These are phyloP conservation scores for Bembecia ichneumoniformis DNA, from an alignment of 2,888 invertebrate species.

Conservation along the genomic window DNA sequence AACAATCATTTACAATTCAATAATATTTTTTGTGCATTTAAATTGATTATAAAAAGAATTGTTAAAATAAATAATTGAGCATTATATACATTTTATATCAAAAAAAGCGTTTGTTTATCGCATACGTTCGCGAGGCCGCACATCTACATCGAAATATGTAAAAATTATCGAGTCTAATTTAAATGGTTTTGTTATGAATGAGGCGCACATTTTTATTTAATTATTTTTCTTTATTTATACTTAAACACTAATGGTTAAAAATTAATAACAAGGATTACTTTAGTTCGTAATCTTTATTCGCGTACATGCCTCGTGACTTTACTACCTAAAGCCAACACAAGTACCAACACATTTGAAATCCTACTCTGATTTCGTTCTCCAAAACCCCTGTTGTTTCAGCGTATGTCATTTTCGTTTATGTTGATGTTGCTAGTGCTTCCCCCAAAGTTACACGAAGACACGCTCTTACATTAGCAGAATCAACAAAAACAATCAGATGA, in stretches of 20 bases:
- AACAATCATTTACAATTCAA: conserved; percentile 18
- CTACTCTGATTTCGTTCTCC: conserved; percentile 19
- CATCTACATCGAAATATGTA: conserved; percentile 28
- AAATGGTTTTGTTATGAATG: not conserved
- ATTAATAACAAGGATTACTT: conserved; percentile 43
- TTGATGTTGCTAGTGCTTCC: conserved; percentile 24
- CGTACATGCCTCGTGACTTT: conserved; percentile 68
- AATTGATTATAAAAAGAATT: conserved; percentile 5
- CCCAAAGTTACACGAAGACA: conserved; percentile 26
- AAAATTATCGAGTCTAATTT: not conserved
- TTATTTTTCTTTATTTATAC: conserved; percentile 27
- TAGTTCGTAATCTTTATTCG: conserved; percentile 20
- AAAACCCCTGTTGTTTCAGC: conserved; percentile 7
- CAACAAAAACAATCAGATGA: conserved; percentile 18
- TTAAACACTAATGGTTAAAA: conserved; percentile 54
- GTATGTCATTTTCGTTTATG: conserved; percentile 14
- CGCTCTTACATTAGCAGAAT: conserved; percentile 20
- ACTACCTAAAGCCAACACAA: conserved; percentile 64
- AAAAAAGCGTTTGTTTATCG: conserved; percentile 34
- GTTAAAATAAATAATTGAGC: conserved; percentile 22
- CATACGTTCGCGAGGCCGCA: conserved; percentile 45
- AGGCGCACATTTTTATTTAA: not conserved
- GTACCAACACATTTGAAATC: conserved; percentile 2
- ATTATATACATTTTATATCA: conserved; percentile 40
- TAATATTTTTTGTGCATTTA: conserved; percentile 15